These are phyloP conservation scores for Chymomyza costata DNA, from an alignment of 1,140 invertebrate species.

Conservation along the genomic window DNA sequence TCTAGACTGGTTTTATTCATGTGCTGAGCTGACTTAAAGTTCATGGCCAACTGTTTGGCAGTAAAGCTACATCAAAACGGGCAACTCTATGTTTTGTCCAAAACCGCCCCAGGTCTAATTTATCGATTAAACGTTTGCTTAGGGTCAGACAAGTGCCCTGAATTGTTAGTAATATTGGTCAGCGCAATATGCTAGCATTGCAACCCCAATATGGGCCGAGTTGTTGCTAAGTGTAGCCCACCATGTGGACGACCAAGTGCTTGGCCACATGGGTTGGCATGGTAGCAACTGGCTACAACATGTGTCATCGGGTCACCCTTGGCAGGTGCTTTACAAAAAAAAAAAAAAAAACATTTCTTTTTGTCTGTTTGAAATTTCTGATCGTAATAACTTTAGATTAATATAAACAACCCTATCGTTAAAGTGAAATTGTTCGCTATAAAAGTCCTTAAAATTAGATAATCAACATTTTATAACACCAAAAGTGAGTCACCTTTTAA, in stretches of 20 bases:
- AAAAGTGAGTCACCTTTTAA: too few relatives aligned
- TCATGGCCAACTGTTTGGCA: constrained; percentile 49
- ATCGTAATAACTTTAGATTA: too few relatives aligned
- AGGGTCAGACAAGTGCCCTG: constrained; percentile 18
- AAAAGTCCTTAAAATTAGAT: too few relatives aligned
- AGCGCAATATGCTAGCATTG: constrained; percentile 12
- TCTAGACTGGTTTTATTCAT: constrained; percentile 18
- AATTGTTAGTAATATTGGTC: constrained; percentile 52
- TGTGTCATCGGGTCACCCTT: too few relatives aligned
- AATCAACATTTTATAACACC: too few relatives aligned
- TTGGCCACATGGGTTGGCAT: constrained; percentile 34
- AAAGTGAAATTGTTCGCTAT: too few relatives aligned
- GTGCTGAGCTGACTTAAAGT: constrained; percentile 30
- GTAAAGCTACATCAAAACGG: constrained; percentile 8
- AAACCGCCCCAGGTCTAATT: constrained; percentile 24
- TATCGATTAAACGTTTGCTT: constrained; percentile 43
- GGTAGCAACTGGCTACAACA: too few relatives aligned
- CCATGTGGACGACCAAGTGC: neutral
- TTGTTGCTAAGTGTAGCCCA: too few relatives aligned
- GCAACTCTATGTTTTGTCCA: constrained; percentile 30
- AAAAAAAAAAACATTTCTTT: too few relatives aligned
- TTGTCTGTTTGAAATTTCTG: too few relatives aligned
- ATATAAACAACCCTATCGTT: too few relatives aligned
- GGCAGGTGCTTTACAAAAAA: too few relatives aligned
- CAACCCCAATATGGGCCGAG: constrained; percentile 47